Evolutionary conservation across 2,888 invertebrate genomes (phyloP), one percentile per base, ranked within the genome.

Genomic region (Lycophotia porphyrea): DNA sequence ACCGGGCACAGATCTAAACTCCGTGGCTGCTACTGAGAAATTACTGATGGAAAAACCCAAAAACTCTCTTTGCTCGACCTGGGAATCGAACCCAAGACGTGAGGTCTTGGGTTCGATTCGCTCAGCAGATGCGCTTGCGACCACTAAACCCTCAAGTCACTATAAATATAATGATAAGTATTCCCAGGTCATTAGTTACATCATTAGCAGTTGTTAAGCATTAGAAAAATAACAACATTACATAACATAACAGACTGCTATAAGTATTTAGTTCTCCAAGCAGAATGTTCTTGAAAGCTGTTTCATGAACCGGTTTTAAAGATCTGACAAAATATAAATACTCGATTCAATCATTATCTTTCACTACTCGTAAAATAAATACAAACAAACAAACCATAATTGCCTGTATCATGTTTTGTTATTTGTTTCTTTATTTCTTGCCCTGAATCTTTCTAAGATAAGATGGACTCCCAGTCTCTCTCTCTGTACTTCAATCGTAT

Each of bases 231-330:
- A 64, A 27, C 27, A 47, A 42, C 13, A 47, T 73, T 15, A 74
- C 3, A 61, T 74, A 49, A 61, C 47, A 18, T 13, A 42, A 24
- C 31, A 61, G 15, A 31, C 34, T 11, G 24, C 8, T 24, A 8
- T 21, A 34, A 18, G 49, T 49, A 42, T 74, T 74, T 8, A 5
- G 1, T 64, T 64, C 24, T 44, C 27, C 1, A 36, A 36, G 13
- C 5, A 34, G 24, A 44, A 44, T 65, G 52, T 27, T 55, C 75
- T 65, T 75, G 52, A 55, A 74, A 65, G 64, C 64, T 24, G 47
- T 76, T 76, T 76, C 55, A 76, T 76, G 44, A 58, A 76, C 75
- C 36, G 31, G 76, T 76, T 58, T 31, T n/a, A 3, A 31, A 39
- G 1, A 31, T 11, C 55, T 66, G 66, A 76, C 15, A 55, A 39